Evolutionary conservation across 2,888 invertebrate species (phyloP).

Genomic region (Sicus ferrugineus): DNA sequence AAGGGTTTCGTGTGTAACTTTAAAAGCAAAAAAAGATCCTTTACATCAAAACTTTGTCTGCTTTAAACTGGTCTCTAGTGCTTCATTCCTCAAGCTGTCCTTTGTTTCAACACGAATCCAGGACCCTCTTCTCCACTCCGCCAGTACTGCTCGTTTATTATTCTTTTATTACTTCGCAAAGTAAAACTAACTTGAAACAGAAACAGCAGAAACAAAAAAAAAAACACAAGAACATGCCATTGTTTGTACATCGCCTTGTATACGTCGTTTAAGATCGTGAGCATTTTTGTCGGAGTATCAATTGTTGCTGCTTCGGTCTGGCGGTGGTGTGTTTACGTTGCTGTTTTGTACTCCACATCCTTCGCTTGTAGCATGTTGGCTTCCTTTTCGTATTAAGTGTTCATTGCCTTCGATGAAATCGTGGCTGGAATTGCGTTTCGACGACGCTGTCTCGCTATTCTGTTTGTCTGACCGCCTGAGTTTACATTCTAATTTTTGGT

Average conservation of each 20-base stretch:
- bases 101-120: neutral
- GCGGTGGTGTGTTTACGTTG: too few relatives aligned
- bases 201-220: neutral
- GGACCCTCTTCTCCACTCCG: neutral
- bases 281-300: constrained; percentile 16
- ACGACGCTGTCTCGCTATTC: constrained; percentile 18
- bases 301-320: constrained; percentile 23
- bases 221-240: constrained; percentile 14
- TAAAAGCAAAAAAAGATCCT: neutral
- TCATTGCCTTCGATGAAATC: constrained; percentile 23
- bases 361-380: constrained; percentile 5
- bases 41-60: constrained; percentile 5
- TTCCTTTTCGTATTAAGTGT: constrained; percentile 15
- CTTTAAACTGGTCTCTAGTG: constrained; percentile 19
- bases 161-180: constrained; percentile 16
- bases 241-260: constrained; percentile 14
- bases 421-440: constrained; percentile 32
- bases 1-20: constrained; percentile 13
- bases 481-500: constrained; percentile 16
- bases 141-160: neutral
- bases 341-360: constrained; percentile 14
- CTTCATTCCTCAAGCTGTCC: constrained; percentile 6
- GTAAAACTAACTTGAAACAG: constrained; percentile 11
- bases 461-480: constrained; percentile 31
- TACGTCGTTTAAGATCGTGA: constrained; percentile 5